Conservation (phyloP, 2,113 vertebrate species). For the Gulo gulo region DNA sequence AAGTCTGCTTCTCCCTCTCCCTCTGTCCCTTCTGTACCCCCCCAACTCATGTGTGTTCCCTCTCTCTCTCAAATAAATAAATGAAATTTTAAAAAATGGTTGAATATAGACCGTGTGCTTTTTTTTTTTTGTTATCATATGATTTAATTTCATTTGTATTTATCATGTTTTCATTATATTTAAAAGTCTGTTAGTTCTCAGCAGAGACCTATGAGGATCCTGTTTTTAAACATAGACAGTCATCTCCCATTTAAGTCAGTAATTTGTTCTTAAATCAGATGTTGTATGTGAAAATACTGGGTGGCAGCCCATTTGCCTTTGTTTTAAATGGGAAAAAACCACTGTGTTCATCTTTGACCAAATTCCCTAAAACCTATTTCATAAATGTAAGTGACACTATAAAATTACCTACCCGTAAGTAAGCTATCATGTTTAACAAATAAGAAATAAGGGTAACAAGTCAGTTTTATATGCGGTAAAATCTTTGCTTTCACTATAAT, state of each 20-base stretch:
- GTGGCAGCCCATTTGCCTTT: neutral
- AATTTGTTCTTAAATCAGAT: slow-evolving; percentile 2
- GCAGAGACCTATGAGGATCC: neutral
- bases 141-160: neutral
- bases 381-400: neutral
- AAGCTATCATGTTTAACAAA: neutral
- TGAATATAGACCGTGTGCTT: neutral
- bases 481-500: neutral
- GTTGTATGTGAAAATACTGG: neutral
- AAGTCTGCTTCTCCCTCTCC: neutral
- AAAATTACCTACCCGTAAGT: neutral
- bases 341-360: neutral
- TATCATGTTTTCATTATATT: neutral
- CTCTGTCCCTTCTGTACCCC: neutral
- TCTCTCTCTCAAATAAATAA: neutral
- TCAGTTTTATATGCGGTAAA: neutral
- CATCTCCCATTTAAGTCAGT: neutral
- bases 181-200: neutral
- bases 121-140: neutral
- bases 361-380: neutral
- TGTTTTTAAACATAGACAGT: neutral
- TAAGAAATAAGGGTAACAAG: neutral
- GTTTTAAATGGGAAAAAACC: slow-evolving; percentile 19
- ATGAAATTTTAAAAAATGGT: neutral
- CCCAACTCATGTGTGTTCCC: neutral